Percentiles rank a stretch among this genome's conserved stretches.
These are phyloP conservation scores for Thecophora atra DNA, from an alignment of 2,888 invertebrate genomes.

Conservation along the genomic window DNA sequence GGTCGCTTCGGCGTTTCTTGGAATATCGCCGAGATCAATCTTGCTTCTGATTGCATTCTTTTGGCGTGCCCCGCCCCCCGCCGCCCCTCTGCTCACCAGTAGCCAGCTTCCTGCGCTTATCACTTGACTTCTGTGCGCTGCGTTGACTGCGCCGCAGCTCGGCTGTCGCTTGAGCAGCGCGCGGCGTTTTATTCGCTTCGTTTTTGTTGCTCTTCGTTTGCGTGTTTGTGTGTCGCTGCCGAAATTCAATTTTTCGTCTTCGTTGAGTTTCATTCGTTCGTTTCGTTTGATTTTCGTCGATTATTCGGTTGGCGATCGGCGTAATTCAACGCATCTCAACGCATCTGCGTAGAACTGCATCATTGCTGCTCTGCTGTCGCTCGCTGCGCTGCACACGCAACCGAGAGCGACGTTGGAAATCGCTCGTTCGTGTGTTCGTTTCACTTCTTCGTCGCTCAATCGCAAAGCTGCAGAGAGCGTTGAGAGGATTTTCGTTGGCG, in stretches of 20 bases:
- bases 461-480: not conserved
- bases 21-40: conserved; percentile 64
- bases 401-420: no score
- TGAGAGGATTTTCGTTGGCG: no score
- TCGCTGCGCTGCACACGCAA: no score
- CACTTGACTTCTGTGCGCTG: not conserved
- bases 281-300: no score
- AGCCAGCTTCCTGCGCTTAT: not conserved
- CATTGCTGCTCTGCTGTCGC: not conserved
- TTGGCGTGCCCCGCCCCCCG: conserved; percentile 38
- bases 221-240: no score
- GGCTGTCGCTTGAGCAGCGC: conserved; percentile 47
- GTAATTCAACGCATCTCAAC: no score
- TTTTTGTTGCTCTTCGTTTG: conserved; percentile 15
- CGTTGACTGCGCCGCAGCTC: conserved; percentile 6
- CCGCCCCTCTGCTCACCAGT: not conserved
- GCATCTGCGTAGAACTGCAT: no score
- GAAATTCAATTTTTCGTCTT: no score
- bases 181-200: conserved; percentile 45
- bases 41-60: conserved; percentile 62
- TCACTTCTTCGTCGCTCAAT: not conserved
- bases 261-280: not conserved
- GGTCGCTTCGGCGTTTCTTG: conserved; percentile 53
- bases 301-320: no score
- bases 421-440: not conserved